A percentile compares a stretch with the other conserved stretches of the same genome.
phyloP scores from a whole-genome alignment of 2,888 invertebrate species.

The Lymantria monacha region DNA sequence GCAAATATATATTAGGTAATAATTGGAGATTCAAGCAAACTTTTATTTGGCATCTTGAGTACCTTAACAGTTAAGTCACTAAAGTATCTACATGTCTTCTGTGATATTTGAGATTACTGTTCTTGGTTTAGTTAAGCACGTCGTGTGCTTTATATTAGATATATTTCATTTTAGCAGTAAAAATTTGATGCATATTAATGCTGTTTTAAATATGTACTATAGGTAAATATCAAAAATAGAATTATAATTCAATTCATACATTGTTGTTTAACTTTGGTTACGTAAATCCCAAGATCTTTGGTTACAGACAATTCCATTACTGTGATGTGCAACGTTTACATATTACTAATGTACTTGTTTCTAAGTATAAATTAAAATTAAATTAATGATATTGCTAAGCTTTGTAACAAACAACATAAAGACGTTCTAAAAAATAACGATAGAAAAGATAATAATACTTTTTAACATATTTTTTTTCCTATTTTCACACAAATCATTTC shows the following conservation, averaged over 20 bases:
- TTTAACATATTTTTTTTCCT: conserved; percentile 8
- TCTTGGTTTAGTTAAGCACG: conserved; percentile 15
- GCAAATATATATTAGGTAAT: conserved; percentile 70
- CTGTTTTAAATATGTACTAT: conserved; percentile 23
- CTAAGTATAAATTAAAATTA: conserved; percentile 25
- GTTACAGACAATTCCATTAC: conserved; percentile 40
- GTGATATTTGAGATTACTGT: conserved; percentile 18
- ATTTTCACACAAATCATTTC: conserved; percentile 18
- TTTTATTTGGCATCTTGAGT: conserved; percentile 64
- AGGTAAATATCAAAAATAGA: conserved; percentile 45
- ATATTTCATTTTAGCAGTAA: conserved; percentile 13
- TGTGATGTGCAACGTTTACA: conserved; percentile 35
- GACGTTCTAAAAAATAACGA: conserved; percentile 25
- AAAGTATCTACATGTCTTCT: conserved; percentile 23
- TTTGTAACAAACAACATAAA: conserved; percentile 28
- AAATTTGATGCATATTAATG: conserved; percentile 17
- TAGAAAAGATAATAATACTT: conserved; percentile 31
- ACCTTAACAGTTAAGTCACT: conserved; percentile 38
- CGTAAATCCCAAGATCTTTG: conserved; percentile 47
- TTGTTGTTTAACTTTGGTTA: conserved; percentile 46
- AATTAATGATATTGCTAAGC: conserved; percentile 28
- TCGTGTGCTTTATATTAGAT: conserved; percentile 19
- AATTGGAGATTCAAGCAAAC: conserved; percentile 68
- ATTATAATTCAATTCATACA: conserved; percentile 28
- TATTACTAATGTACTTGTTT: conserved; percentile 30